These are phyloP conservation scores for Drosophila aff. DNA, from an alignment of 1,140 invertebrate species.

Conservation along the genomic window DNA sequence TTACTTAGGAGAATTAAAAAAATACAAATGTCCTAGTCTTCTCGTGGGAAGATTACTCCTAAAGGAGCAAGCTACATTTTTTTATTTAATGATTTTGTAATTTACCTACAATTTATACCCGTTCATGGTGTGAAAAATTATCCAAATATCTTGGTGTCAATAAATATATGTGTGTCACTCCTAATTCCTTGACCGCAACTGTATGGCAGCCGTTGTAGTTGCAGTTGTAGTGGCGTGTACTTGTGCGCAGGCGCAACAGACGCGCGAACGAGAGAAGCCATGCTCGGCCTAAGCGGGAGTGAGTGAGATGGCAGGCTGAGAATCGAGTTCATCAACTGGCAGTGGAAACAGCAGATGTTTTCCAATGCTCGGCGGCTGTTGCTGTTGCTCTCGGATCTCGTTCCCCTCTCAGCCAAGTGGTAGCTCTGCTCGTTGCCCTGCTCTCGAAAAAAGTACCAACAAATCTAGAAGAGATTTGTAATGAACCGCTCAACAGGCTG, in stretches of 20 bases:
- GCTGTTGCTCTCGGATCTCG: slow-evolving; percentile 33
- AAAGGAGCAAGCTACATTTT: background rate
- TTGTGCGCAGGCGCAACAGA: slow-evolving; percentile 82
- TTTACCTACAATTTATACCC: background rate
- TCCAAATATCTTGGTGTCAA: background rate
- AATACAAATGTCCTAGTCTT: background rate
- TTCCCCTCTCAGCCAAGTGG: slow-evolving; percentile 3
- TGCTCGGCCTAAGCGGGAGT: slow-evolving; percentile 11
- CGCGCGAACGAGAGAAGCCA: slow-evolving; percentile 45
- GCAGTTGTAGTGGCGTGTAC: slow-evolving; percentile 37
- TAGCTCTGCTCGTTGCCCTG: slow-evolving; percentile 5
- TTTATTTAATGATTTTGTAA: background rate
- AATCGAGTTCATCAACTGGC: slow-evolving; percentile 83
- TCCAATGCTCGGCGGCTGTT: slow-evolving; percentile 80
- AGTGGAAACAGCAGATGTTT: slow-evolving; percentile 73
- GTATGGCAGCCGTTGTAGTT: slow-evolving; percentile 4
- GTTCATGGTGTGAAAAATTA: background rate
- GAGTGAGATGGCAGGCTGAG: slow-evolving; percentile 29
- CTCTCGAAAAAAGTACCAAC: slow-evolving; percentile 12
- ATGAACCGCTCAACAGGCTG: slow-evolving; percentile 26
- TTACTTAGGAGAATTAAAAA: background rate
- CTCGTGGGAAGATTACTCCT: background rate
- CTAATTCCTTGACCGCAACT: slow-evolving; percentile 9
- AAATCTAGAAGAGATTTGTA: slow-evolving; percentile 43
- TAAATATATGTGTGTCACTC: background rate